Percentiles rank a stretch among this genome's conserved stretches.
Conservation (phyloP, 2,113 vertebrate species). For the Alethe diademata region DNA sequence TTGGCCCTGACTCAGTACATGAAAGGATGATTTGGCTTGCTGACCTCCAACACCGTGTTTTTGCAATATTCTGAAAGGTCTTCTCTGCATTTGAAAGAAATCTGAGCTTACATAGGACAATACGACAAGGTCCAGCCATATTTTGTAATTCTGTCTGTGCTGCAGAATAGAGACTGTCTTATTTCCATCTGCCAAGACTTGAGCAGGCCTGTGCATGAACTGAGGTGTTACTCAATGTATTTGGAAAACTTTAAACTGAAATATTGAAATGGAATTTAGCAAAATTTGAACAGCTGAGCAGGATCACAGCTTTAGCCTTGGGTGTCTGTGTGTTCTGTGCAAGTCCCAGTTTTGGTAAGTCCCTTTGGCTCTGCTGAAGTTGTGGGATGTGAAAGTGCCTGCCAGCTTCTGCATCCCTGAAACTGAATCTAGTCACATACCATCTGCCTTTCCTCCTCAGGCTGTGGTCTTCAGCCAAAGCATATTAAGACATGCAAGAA, state of each 20-base stretch:
- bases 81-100: neutral
- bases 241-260: constrained; percentile 42
- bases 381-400: constrained; percentile 41
- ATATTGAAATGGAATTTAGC: constrained; percentile 44
- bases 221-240: constrained; percentile 30
- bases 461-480: constrained; percentile 7
- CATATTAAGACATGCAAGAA: neutral
- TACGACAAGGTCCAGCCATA: neutral
- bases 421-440: constrained; percentile 16
- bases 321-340: constrained; percentile 31
- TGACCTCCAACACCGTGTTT: neutral
- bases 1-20: neutral
- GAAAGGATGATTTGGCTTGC: neutral
- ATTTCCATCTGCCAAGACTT: neutral
- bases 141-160: neutral
- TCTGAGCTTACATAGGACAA: neutral
- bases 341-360: constrained; percentile 35
- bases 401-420: constrained; percentile 31
- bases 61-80: neutral
- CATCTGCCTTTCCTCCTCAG: constrained; percentile 40
- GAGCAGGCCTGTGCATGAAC: neutral
- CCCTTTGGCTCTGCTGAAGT: neutral
- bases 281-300: constrained; percentile 51
- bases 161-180: neutral
- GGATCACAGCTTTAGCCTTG: constrained; percentile 42